These are phyloP conservation scores for Arrhopalites spinosus DNA, from an alignment of 2,888 invertebrate genomes.

Conservation along the genomic window DNA sequence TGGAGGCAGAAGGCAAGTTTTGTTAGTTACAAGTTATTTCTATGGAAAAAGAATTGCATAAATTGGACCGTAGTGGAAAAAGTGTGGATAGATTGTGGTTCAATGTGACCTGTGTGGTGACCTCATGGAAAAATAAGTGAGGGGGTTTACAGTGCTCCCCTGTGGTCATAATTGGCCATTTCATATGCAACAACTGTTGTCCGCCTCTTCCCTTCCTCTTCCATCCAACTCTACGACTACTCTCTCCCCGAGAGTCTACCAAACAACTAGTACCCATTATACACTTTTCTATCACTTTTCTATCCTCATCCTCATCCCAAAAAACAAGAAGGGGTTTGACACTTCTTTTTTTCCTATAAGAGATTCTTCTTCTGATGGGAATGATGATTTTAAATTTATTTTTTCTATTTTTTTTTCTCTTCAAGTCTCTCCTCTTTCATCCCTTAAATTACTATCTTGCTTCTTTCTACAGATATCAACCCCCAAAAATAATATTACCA, in stretches of 20 bases:
- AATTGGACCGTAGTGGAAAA: constrained; percentile 53
- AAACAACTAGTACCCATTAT: neutral
- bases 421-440: constrained; percentile 40
- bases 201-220: constrained; percentile 50
- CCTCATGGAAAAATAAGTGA: constrained; percentile 56
- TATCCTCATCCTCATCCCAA: neutral
- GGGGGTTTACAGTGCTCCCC: constrained; percentile 56
- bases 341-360: constrained; percentile 23
- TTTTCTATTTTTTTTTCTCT: neutral
- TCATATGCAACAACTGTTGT: constrained; percentile 57
- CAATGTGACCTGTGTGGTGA: constrained; percentile 53
- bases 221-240: constrained; percentile 32
- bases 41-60: constrained; percentile 48
- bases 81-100: constrained; percentile 56
- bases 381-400: no score
- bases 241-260: no score
- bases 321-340: constrained; percentile 40
- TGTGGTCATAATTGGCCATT: constrained; percentile 56
- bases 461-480: no score
- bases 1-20: no score
- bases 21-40: no score
- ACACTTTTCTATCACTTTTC: neutral
- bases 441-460: constrained; percentile 47
- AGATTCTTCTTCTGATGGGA: no score
- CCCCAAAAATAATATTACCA: constrained; percentile 42